Evolutionary conservation across 2,797 vertebrate genomes (phyloP).

Genomic region (Pseudochirops corinnae): DNA sequence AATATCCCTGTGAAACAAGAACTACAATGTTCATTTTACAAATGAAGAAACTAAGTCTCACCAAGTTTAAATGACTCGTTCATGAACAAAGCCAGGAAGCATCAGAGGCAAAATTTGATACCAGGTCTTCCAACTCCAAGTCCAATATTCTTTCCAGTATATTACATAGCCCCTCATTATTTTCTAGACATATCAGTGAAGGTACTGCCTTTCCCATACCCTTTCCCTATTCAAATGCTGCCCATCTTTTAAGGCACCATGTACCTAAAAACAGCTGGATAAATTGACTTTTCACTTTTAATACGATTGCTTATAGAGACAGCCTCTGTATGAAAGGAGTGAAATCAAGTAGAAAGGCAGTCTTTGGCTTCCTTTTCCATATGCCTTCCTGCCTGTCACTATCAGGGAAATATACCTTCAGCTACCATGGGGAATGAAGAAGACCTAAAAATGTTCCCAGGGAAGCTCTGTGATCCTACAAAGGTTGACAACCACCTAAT

Average conservation of each 20-base stretch:
- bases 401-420: not conserved
- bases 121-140: not conserved
- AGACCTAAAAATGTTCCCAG: slow-evolving; percentile 2
- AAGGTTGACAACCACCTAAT: not conserved
- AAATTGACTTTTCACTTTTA: not conserved
- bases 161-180: not conserved
- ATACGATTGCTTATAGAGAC: not conserved
- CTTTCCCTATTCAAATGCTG: not conserved
- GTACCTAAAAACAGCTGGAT: not conserved
- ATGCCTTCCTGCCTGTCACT: not conserved
- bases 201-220: not conserved
- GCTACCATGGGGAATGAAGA: not conserved
- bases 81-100: not conserved
- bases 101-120: not conserved
- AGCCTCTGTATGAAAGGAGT: not conserved
- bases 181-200: slow-evolving; percentile 11
- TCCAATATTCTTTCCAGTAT: not conserved
- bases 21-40: not conserved
- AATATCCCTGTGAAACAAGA: not conserved
- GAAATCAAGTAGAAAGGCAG: slow-evolving; percentile 23
- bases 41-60: not conserved
- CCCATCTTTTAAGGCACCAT: not conserved
- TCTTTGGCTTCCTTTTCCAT: slow-evolving; percentile 1
- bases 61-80: not conserved
- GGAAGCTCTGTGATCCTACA: not conserved